Percentiles rank a stretch among this genome's conserved stretches.
These are phyloP conservation scores for Nycticryphes semicollaris DNA, from an alignment of 2,113 vertebrate genomes.

Conservation along the genomic window DNA sequence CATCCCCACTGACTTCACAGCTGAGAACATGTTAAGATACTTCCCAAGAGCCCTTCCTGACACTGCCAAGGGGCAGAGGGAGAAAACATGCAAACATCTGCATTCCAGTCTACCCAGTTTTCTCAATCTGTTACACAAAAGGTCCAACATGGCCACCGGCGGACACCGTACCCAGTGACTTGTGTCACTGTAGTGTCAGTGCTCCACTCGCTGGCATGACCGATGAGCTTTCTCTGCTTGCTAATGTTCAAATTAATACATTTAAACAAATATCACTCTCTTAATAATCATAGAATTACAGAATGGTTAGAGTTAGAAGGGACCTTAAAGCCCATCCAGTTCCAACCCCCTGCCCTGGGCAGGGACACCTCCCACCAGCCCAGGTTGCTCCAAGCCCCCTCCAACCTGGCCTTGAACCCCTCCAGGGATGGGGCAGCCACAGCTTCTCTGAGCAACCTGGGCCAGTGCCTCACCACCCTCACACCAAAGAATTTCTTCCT, in stretches of 20 bases:
- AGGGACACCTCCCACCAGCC: too few species aligned
- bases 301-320: too few species aligned
- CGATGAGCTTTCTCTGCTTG: not conserved
- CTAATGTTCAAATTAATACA: not conserved
- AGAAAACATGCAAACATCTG: not conserved
- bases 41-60: not conserved
- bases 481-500: too few species aligned
- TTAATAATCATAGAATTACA: too few species aligned
- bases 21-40: not conserved
- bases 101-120: not conserved
- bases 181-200: not conserved
- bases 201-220: not conserved
- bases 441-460: too few species aligned
- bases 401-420: too few species aligned
- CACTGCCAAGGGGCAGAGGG: not conserved
- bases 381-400: too few species aligned
- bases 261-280: too few species aligned
- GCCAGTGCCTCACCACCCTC: too few species aligned
- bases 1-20: not conserved
- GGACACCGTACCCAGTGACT: not conserved
- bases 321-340: too few species aligned
- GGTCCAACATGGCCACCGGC: not conserved
- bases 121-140: constrained; percentile 19
- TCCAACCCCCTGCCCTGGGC: too few species aligned
- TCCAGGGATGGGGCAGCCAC: too few species aligned